phyloP scores from a whole-genome alignment of 2,888 invertebrate genomes.

The Labia minor region DNA sequence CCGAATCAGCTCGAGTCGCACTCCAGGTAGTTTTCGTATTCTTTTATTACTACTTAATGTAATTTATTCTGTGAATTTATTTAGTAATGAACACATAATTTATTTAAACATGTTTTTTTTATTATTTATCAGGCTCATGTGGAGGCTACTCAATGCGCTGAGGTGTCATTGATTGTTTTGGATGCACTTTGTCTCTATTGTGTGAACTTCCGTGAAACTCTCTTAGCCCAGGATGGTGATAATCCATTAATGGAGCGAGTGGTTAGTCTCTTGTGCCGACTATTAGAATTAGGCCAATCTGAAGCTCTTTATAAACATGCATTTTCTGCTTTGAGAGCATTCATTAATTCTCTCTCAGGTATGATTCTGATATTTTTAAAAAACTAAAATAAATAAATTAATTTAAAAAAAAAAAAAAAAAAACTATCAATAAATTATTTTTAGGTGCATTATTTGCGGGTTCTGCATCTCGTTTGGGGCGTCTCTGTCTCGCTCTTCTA shows the following conservation, averaged over 20 bases:
- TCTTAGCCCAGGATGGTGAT: slow-evolving; percentile 50
- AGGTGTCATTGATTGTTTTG: slow-evolving; percentile 76
- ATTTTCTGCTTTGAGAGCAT: slow-evolving; percentile 82
- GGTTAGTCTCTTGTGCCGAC: slow-evolving; percentile 74
- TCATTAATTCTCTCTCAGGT: slow-evolving; percentile 79
- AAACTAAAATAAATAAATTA: no score
- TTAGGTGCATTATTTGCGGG: slow-evolving; percentile 38
- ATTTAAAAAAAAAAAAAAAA: no score
- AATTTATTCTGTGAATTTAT: no score
- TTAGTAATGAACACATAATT: no score
- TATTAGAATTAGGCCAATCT: slow-evolving; percentile 80
- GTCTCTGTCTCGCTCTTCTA: slow-evolving; percentile 67
- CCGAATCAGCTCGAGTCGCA: not conserved
- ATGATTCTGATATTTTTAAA: no score
- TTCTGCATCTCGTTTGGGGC: slow-evolving; percentile 67
- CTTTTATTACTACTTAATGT: no score
- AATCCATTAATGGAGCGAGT: slow-evolving; percentile 69
- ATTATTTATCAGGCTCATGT: slow-evolving; percentile 44
- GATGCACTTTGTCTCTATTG: slow-evolving; percentile 81
- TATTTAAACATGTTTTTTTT: no score
- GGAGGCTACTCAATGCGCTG: slow-evolving; percentile 75
- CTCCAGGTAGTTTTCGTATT: not conserved
- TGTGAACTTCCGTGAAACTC: slow-evolving; percentile 53
- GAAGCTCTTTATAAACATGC: slow-evolving; percentile 82
- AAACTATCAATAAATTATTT: no score